Evolutionary conservation across 2,113 vertebrate species (phyloP).

Genomic region (Phrynocephalus versicolor): DNA sequence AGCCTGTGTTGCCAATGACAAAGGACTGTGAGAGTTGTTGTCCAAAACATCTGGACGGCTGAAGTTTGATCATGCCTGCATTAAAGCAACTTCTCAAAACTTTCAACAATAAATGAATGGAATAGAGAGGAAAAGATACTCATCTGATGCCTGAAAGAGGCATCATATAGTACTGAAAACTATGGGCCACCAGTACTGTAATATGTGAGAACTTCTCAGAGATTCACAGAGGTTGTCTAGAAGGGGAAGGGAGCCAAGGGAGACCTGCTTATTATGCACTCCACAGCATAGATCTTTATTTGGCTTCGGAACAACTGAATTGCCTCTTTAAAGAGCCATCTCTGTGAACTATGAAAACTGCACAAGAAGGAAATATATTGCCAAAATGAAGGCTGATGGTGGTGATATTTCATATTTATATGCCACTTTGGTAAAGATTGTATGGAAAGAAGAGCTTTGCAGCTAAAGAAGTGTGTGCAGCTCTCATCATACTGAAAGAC

Average conservation of each 20-base stretch:
- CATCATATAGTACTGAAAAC: neutral
- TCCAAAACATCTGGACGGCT: too few species aligned
- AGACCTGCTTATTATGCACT: neutral
- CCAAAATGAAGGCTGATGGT: conserved; percentile 54
- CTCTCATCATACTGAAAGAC: conserved; percentile 44
- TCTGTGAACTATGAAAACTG: conserved; percentile 51
- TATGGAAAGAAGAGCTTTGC: conserved; percentile 42
- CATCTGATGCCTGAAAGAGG: neutral
- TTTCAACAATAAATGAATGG: neutral
- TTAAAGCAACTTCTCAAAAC: too few species aligned
- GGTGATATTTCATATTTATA: conserved; percentile 46
- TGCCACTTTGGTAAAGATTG: conserved; percentile 44
- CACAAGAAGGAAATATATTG: conserved; percentile 51
- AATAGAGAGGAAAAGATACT: too few species aligned
- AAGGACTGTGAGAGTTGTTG: too few species aligned
- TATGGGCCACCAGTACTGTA: neutral
- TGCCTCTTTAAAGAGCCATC: conserved; percentile 39
- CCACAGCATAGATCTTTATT: neutral
- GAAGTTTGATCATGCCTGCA: too few species aligned
- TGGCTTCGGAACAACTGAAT: conserved; percentile 3
- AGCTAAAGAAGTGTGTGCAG: neutral
- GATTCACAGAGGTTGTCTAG: neutral
- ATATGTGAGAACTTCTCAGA: neutral
- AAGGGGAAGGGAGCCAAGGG: neutral
- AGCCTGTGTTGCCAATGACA: too few species aligned